These are phyloP conservation scores for Mallotus villosus DNA, from an alignment of 2,797 vertebrate species.

Conservation along the genomic window DNA sequence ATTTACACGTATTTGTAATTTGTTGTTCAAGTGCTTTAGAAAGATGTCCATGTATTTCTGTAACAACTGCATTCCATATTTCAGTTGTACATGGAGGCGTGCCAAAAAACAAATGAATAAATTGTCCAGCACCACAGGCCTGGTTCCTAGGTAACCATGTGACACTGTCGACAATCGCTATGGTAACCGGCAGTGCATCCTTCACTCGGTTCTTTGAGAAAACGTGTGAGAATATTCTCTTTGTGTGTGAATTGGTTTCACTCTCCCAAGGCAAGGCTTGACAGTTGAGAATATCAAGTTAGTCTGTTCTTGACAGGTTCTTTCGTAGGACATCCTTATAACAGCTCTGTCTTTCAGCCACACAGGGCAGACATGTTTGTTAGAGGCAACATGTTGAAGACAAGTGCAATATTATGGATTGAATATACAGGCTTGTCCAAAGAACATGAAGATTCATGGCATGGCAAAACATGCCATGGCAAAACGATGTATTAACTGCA, in stretches of 20 bases:
- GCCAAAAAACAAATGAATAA: slow-evolving; percentile 59
- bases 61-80: slow-evolving; percentile 30
- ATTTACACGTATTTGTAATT: not conserved
- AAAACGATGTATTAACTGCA: not conserved
- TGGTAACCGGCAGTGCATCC: slow-evolving; percentile 66
- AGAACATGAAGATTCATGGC: not conserved
- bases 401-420: not conserved
- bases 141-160: slow-evolving; percentile 74
- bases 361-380: not conserved
- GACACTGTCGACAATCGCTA: slow-evolving; percentile 68
- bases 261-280: slow-evolving; percentile 33
- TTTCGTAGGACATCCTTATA: not conserved
- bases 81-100: slow-evolving; percentile 35
- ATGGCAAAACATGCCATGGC: too few species aligned
- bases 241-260: slow-evolving; percentile 49
- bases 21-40: slow-evolving; percentile 13
- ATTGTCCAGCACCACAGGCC: slow-evolving; percentile 52
- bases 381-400: not conserved
- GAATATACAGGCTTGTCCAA: not conserved
- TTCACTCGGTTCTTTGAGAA: slow-evolving; percentile 48
- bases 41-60: not conserved
- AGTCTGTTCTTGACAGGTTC: slow-evolving; percentile 40
- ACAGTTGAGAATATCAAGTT: slow-evolving; percentile 40
- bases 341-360: too few species aligned
- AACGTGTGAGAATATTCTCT: slow-evolving; percentile 49